Evolutionary conservation across 2,113 vertebrate genomes (phyloP), one percentile per base, ranked within the genome.

Genomic region (Leucosticte australis): DNA sequence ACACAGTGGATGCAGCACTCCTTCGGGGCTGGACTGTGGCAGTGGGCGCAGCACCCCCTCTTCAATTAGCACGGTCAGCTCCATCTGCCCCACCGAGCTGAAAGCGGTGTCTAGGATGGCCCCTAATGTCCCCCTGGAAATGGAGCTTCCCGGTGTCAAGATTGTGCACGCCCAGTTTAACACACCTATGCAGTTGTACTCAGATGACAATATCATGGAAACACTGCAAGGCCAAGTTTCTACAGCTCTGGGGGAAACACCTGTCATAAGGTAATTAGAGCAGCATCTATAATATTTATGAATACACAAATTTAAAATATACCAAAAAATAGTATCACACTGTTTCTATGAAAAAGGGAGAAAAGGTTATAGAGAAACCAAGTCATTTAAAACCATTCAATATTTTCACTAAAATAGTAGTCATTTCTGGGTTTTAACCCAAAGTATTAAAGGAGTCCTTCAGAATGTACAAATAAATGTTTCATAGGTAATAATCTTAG

Each of bases 161-260:
- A 98, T 98, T 92, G 96, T 98, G 21, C 98, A 98, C 26, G 98
- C 98, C 65, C 98, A 98, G 91, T 98, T 98, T 98, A 98, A 98
- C 84, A 98, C 98, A 64, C 98, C 98, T 7, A 97, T 98, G 98
- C 98, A 98, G 91, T 87, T 98, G 94, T 98, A 98, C 93, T 98
- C 98, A 97, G 98, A 98, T 97, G 98, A 98, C 94, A 98, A 98
- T 98, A 98, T 98, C 94, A 97, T 98, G 97, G 98, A 98, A 97
- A 98, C 98, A 59, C 97, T 98, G 89, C 98, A 98, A 96, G 98
- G 98, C 56, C 98, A 98, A 98, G 98, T 98, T 86, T 98, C 98
- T 87, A 98, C 98, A 95, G 98, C 98, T 83, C 97, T 98, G 92
- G 98, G 98, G 96, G 98, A 98, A 96, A 84, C 95, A 81, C 96